A percentile compares a stretch with the other conserved stretches of the same genome.
Evolutionary conservation across 2,797 vertebrate genomes (phyloP).

Genomic region (Moxostoma hubbsi): DNA sequence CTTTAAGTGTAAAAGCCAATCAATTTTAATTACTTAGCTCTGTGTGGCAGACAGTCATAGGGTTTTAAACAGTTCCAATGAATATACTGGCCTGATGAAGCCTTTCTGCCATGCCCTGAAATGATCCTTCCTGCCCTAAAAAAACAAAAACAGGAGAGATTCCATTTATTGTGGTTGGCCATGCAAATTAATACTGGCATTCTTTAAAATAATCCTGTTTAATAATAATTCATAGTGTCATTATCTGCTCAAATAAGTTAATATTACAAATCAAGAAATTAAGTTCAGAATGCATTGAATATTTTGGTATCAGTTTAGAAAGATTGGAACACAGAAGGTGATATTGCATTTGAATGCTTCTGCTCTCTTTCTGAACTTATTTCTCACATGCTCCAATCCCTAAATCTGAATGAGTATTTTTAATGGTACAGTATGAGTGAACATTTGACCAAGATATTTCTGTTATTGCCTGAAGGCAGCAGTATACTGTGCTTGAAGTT

Average conservation of each 20-base stretch:
- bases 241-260: constrained; percentile 18
- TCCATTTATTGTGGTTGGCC: constrained; percentile 31
- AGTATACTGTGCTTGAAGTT: background rate
- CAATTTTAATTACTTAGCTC: constrained; percentile 71
- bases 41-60: constrained; percentile 64
- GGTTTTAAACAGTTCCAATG: constrained; percentile 65
- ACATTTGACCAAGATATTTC: constrained; percentile 8
- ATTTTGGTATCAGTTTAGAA: background rate
- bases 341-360: background rate
- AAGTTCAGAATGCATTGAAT: background rate
- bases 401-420: background rate
- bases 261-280: background rate
- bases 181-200: constrained; percentile 43
- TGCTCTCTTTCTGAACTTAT: constrained; percentile 9
- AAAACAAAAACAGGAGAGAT: constrained; percentile 3
- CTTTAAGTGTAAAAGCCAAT: constrained; percentile 63
- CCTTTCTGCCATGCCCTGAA: constrained; percentile 14
- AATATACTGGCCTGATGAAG: constrained; percentile 59
- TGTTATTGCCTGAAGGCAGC: constrained; percentile 21
- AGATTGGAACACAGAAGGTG: background rate
- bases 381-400: background rate
- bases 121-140: background rate
- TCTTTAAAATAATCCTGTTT: constrained; percentile 29
- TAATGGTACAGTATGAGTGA: constrained; percentile 2
- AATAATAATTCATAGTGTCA: constrained; percentile 27